Base-by-base conservation (phyloP, 2,113 vertebrate genomes). In the Recurvirostra avosetta region DNA sequence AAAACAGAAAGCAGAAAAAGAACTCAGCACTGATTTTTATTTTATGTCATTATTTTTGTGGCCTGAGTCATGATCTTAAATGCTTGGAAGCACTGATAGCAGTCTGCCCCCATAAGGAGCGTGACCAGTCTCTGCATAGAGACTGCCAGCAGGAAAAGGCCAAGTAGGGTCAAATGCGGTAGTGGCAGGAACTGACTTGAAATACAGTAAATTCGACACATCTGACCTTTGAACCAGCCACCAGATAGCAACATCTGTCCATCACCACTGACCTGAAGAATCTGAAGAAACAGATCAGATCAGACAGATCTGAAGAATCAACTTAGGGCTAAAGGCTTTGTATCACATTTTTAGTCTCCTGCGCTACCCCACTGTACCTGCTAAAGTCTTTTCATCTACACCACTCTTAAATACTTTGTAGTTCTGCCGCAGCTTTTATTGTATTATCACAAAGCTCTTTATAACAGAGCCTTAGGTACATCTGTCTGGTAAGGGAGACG, bases 61-160 rank as follows among this genome's bases (percentile, higher is more conserved):
- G 76, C 25, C 86, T 82, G 77, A 94, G 88, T 94, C 96, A 89
- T 79, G 62, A 73, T 62, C 94, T 89, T 40, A 89, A 87, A 89
- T 90, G 66, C 61, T 72, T 87, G 40, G 66, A 86, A 94, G 72
- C 58, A 68, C 65, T 30, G 80, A 92, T 78, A 89, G 74, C 86
- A 41, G 34, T 29, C 83, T 87, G 89, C 16, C 89, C 59, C 70
- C 66, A 32, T 38, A 82, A 95, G 63, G 38, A 92, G 36, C 29
- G 21, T 29, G 30, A 73, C 66, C 41, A 82, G 16, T 53, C 43
- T 72, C 87, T 76, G 12, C 56, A 29, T 36, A 62, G 40, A 86
- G 32, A 49, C 27, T 83, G 88, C 65, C 86, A 92, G 82, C 71
- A 95, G 77, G 45, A 96, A 86, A 95, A 97, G 94, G 86, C 81